Evolutionary conservation across 2,113 vertebrate genomes (phyloP).

Genomic region (Morone chrysops): DNA sequence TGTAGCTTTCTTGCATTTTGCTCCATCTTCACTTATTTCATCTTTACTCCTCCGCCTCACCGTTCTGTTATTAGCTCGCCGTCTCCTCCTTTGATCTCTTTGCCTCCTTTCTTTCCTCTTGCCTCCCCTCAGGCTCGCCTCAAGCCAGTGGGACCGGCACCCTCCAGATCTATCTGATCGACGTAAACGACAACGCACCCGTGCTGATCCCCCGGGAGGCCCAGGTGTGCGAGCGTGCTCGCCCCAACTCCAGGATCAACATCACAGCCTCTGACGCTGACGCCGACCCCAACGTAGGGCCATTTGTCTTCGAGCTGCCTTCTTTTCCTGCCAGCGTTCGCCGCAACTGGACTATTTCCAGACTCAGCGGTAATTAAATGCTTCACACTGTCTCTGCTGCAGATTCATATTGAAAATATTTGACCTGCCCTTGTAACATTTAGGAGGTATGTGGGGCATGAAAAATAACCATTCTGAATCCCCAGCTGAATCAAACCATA

Average conservation of each 20-base stretch:
- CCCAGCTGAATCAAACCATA: conserved; percentile 46
- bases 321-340: conserved; percentile 88
- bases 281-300: conserved; percentile 92
- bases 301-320: conserved; percentile 97
- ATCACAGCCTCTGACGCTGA: conserved; percentile 95
- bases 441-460: not conserved
- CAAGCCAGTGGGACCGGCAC: conserved; percentile 96
- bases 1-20: conserved; percentile 15
- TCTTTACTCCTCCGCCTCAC: conserved; percentile 15
- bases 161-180: conserved; percentile 95
- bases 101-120: conserved; percentile 10
- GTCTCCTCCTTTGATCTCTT: conserved; percentile 69
- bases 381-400: not conserved
- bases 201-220: conserved; percentile 93
- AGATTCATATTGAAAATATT: not conserved
- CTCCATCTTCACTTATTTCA: conserved; percentile 44
- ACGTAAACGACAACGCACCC: conserved; percentile 96
- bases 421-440: not conserved
- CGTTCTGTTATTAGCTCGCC: conserved; percentile 10
- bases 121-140: conserved; percentile 85
- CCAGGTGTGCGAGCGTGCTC: conserved; percentile 92
- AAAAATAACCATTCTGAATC: conserved; percentile 26
- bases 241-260: conserved; percentile 90
- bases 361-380: conserved; percentile 89
- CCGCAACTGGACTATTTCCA: conserved; percentile 96